Conservation (phyloP, 1,140 invertebrate species). For the Teleopsis dalmanni region DNA sequence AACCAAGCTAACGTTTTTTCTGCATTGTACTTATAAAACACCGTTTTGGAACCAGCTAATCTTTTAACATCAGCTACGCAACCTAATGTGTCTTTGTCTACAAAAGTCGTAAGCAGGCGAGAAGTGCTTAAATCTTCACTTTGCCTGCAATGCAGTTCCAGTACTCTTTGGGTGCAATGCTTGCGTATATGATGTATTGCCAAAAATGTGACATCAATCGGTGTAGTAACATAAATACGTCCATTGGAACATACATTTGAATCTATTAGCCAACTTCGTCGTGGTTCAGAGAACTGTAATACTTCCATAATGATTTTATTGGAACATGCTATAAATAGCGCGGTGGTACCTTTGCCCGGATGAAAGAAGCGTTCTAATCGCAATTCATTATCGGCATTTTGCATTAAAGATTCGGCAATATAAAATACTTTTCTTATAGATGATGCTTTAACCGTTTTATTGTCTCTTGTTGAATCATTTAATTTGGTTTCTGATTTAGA, state of each 20-base stretch:
- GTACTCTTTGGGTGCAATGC: slow-evolving; percentile 51
- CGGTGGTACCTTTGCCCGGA: slow-evolving; percentile 24
- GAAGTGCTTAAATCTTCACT: slow-evolving; percentile 37
- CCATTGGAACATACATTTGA: slow-evolving; percentile 67
- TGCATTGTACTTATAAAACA: slow-evolving; percentile 71
- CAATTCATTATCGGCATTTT: slow-evolving; percentile 13
- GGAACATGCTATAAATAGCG: slow-evolving; percentile 22
- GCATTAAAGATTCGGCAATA: slow-evolving; percentile 22
- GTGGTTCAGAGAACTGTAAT: slow-evolving; percentile 57
- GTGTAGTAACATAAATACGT: slow-evolving; percentile 61
- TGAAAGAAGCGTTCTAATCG: slow-evolving; percentile 31
- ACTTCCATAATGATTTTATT: slow-evolving; percentile 53
- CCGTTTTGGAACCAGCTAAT: slow-evolving; percentile 52
- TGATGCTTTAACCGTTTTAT: slow-evolving; percentile 5
- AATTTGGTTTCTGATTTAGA: slow-evolving; percentile 5
- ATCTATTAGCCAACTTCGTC: slow-evolving; percentile 63
- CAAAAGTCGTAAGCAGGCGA: slow-evolving; percentile 23
- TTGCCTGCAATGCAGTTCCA: slow-evolving; percentile 64
- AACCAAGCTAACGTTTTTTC: slow-evolving; percentile 67
- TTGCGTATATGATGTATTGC: slow-evolving; percentile 52
- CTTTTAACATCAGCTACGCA: slow-evolving; percentile 28
- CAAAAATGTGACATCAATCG: slow-evolving; percentile 65
- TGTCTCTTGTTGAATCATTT: background rate
- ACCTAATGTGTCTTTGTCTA: slow-evolving; percentile 14
- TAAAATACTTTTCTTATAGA: slow-evolving; percentile 29